Evolutionary conservation across 2,888 invertebrate species (phyloP).

Genomic region (Hermaeophaga mercurialis): DNA sequence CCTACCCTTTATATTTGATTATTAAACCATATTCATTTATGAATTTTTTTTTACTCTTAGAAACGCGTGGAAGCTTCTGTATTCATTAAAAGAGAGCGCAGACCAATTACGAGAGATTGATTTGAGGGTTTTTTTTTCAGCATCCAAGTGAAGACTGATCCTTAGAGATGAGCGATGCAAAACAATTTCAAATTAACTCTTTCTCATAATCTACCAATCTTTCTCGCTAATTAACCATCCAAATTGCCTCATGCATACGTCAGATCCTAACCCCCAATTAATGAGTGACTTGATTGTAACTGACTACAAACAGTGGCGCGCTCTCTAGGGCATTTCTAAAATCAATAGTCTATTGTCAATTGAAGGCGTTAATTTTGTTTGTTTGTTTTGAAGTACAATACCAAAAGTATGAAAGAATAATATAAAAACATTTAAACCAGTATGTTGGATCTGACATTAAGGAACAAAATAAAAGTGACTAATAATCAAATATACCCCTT

Average conservation of each 20-base stretch:
- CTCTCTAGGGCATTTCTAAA: slow-evolving; percentile 22
- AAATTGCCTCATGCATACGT: slow-evolving; percentile 52
- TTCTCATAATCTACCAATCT: slow-evolving; percentile 53
- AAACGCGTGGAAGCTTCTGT: background rate
- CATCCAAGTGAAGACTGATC: slow-evolving; percentile 41
- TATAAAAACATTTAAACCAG: no score
- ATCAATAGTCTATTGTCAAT: slow-evolving; percentile 25
- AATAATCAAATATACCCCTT: no score
- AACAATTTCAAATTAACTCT: slow-evolving; percentile 57
- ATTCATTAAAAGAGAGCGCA: background rate
- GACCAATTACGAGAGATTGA: slow-evolving; percentile 42
- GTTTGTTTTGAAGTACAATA: background rate
- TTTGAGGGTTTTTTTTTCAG: slow-evolving; percentile 47
- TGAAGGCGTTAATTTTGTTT: slow-evolving; percentile 13
- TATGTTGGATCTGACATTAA: no score
- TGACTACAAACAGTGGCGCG: slow-evolving; percentile 28
- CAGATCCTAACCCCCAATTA: slow-evolving; percentile 51
- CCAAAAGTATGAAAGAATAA: no score
- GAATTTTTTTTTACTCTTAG: background rate
- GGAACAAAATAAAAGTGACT: no score
- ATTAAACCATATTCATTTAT: no score
- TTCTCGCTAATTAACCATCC: slow-evolving; percentile 51
- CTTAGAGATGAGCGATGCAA: slow-evolving; percentile 42
- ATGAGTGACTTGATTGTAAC: slow-evolving; percentile 48
- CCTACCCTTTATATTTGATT: no score